A percentile compares a stretch with the other conserved stretches of the same genome.
phyloP scores from a whole-genome alignment of 1,140 invertebrate genomes.

The Druon quercuslanigerum region DNA sequence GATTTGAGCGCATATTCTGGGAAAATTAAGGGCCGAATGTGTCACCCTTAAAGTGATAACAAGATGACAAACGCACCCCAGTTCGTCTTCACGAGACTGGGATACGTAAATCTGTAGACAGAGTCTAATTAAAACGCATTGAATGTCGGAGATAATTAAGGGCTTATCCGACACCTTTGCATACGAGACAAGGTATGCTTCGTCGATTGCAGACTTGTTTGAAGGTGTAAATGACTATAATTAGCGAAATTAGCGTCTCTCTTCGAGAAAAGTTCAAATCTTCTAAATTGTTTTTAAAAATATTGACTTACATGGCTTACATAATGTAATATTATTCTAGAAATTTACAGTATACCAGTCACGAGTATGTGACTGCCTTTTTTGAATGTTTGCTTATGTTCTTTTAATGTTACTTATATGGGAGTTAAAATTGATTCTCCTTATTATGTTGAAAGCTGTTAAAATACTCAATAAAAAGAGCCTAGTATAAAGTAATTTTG shows the following conservation, averaged over 20 bases:
- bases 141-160: slow-evolving; percentile 27
- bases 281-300: not conserved
- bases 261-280: not conserved
- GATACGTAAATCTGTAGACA: slow-evolving; percentile 20
- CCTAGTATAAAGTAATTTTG: too few species aligned
- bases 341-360: too few species aligned
- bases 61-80: slow-evolving; percentile 24
- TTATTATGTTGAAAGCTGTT: too few species aligned
- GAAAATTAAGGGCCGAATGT: slow-evolving; percentile 12
- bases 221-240: slow-evolving; percentile 20
- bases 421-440: too few species aligned
- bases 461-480: too few species aligned
- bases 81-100: not conserved
- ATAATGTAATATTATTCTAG: not conserved
- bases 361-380: too few species aligned
- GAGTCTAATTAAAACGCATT: slow-evolving; percentile 29
- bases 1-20: not conserved
- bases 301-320: not conserved
- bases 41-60: slow-evolving; percentile 19
- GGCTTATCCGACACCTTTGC: slow-evolving; percentile 27
- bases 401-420: too few species aligned
- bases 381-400: too few species aligned
- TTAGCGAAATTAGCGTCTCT: slow-evolving; percentile 14
- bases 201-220: not conserved
- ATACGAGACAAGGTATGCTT: not conserved